These are phyloP conservation scores for Chunga burmeisteri DNA, from an alignment of 2,113 vertebrate genomes.

Conservation along the genomic window DNA sequence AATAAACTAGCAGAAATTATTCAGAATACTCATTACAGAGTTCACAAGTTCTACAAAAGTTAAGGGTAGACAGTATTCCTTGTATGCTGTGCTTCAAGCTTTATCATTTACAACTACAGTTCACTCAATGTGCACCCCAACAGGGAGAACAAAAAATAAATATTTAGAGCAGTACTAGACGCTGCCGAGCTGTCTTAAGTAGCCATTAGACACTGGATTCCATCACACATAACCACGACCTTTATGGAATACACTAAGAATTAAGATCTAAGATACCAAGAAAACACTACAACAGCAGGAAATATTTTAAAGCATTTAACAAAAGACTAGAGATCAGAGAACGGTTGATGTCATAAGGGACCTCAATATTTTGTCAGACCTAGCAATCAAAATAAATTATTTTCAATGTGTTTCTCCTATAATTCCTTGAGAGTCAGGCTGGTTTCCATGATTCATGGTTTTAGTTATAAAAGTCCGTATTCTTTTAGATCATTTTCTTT, in stretches of 20 bases:
- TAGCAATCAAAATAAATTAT: background rate
- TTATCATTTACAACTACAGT: background rate
- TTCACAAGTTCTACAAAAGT: background rate
- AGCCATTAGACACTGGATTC: background rate
- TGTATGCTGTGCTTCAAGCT: background rate
- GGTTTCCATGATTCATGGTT: background rate
- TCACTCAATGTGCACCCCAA: background rate
- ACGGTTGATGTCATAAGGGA: background rate
- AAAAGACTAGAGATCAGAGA: background rate
- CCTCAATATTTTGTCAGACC: background rate
- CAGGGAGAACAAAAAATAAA: fast-evolving
- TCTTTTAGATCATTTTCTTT: background rate
- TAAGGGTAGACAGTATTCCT: background rate
- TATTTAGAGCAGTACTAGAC: background rate
- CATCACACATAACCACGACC: background rate
- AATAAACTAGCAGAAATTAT: background rate
- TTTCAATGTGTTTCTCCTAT: background rate
- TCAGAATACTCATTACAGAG: background rate
- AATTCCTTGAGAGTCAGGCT: background rate
- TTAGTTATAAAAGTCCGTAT: background rate
- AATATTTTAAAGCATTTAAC: background rate
- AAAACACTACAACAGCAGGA: background rate
- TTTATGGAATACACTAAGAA: background rate
- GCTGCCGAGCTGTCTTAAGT: background rate
- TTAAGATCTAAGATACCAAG: background rate